phyloP scores from a whole-genome alignment of 2,888 invertebrate genomes.

The Miltochrista miniata region DNA sequence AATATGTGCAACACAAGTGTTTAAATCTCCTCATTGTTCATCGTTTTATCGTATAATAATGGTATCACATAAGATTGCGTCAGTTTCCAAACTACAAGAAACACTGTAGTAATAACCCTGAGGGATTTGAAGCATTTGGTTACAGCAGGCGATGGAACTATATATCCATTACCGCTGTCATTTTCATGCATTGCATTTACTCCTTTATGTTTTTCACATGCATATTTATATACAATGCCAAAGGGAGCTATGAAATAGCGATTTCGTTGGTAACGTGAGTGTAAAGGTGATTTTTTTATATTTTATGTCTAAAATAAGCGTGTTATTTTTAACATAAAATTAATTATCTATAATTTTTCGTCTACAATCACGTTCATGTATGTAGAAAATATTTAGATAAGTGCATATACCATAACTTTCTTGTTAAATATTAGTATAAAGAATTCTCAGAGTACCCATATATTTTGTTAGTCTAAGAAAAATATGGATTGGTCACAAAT shows the following conservation, averaged over 20 bases:
- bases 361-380: too few relatives aligned
- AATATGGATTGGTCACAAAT: too few relatives aligned
- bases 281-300: background rate
- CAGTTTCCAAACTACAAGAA: conserved; percentile 18
- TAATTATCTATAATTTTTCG: too few relatives aligned
- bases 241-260: too few relatives aligned
- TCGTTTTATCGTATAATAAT: conserved; percentile 7
- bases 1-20: too few relatives aligned
- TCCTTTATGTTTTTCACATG: conserved; percentile 23
- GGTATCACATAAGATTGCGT: conserved; percentile 3
- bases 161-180: conserved; percentile 27
- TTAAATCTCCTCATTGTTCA: conserved; percentile 8
- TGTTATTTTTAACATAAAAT: too few relatives aligned
- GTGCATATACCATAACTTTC: too few relatives aligned
- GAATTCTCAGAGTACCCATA: too few relatives aligned
- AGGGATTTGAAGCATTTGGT: conserved; percentile 30
- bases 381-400: too few relatives aligned
- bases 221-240: conserved; percentile 29
- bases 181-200: conserved; percentile 28
- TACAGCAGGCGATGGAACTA: conserved; percentile 25
- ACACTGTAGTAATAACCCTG: conserved; percentile 23
- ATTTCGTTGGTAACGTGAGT: conserved; percentile 2
- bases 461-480: too few relatives aligned
- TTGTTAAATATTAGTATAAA: too few relatives aligned
- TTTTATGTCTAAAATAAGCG: background rate